Conservation (phyloP, 1,140 invertebrate genomes). For the Meteorus sp. region DNA sequence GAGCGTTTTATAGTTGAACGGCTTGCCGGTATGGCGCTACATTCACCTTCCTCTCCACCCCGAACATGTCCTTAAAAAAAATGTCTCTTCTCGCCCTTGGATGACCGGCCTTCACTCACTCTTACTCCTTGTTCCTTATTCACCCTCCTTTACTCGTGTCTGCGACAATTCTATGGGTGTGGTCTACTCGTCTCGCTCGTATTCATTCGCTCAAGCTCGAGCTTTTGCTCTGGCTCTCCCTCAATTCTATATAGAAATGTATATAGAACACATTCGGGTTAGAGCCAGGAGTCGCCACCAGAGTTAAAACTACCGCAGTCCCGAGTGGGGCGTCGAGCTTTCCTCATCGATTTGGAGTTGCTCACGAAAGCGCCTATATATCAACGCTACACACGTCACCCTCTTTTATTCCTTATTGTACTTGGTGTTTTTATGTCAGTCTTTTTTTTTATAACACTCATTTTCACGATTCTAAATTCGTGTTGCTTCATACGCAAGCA, state of each 20-base stretch:
- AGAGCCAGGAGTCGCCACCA: slow-evolving; percentile 1
- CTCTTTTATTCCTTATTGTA: not conserved
- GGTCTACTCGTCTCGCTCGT: slow-evolving; percentile 19
- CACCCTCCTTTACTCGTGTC: not conserved
- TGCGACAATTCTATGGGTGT: slow-evolving; percentile 28
- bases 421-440: not conserved
- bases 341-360: slow-evolving; percentile 25
- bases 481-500: not conserved
- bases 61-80: not conserved
- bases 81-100: too few relatives aligned
- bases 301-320: slow-evolving; percentile 18
- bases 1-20: too few relatives aligned
- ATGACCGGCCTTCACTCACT: slow-evolving; percentile 12
- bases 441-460: too few relatives aligned
- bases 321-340: slow-evolving; percentile 27
- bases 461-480: not conserved
- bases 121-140: slow-evolving; percentile 7
- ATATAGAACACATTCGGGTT: not conserved
- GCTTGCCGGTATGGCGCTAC: too few relatives aligned
- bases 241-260: too few relatives aligned
- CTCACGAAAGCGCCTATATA: not conserved
- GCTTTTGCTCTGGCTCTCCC: not conserved
- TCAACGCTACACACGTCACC: slow-evolving; percentile 3
- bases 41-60: too few relatives aligned
- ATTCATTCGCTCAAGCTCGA: not conserved